Base-by-base conservation (phyloP, 2,888 invertebrate genomes). In the Balanococcus diminutus region DNA sequence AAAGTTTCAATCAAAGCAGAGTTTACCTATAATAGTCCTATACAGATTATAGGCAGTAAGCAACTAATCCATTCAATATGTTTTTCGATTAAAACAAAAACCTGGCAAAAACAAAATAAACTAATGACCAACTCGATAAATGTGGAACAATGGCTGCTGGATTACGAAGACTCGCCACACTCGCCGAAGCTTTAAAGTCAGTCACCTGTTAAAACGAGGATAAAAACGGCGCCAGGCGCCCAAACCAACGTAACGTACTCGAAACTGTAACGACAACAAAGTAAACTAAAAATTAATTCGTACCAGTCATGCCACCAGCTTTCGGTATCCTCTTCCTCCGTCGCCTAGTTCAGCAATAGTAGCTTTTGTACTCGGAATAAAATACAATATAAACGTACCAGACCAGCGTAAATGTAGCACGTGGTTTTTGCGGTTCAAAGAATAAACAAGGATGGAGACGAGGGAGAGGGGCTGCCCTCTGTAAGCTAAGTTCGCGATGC, bases 361-460 rank as follows among this genome's bases (percentile, higher is more conserved):
- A 19, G 51, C n/a, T 51, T 51, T 51, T 51, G 19, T 67, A 25
- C 11, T 67, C n/a, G n/a, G n/a, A n/a, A n/a, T n/a, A n/a, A 11
- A 67, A 67, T 67, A n/a, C n/a, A 67, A 67, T 67, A 67, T 28
- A 67, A 67, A 67, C 28, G 28, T 28, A 67, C 19, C 51, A n/a
- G n/a, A n/a, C n/a, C n/a, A n/a, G n/a, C n/a, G 51, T 19, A 19
- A 36, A 8, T 25, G 28, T 25, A 28, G 61, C 61, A 67, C 61
- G 61, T 67, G 61, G 61, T 67, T 67, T 67, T 25, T 67, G 61
- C 61, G 61, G 61, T 67, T 11, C 61, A 67, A 67, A 67, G 61
- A 67, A 28, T 28, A 67, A 67, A 5, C 25, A 25, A 56, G 22
- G 16, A 42, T 19, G 19, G 6, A 16, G 25, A 11, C 11, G 25